Conservation (phyloP, 2,113 vertebrate genomes). For the Perccottus glenii region DNA sequence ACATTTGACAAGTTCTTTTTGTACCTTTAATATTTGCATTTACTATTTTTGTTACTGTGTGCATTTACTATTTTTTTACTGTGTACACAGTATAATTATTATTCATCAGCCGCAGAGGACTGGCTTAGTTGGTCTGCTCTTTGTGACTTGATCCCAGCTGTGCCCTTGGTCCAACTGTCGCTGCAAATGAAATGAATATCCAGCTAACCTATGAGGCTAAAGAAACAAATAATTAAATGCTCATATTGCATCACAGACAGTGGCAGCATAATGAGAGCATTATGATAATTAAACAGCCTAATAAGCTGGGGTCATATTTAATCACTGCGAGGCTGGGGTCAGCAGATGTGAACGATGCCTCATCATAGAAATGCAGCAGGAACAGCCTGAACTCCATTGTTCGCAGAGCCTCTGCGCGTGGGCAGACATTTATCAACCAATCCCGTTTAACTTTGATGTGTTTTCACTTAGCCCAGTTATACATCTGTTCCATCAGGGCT, state of each 20-base stretch:
- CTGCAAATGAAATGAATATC: conserved; percentile 20
- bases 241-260: conserved; percentile 7
- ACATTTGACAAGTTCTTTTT: no score
- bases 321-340: conserved; percentile 57
- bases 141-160: not conserved
- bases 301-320: conserved; percentile 61
- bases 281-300: conserved; percentile 70
- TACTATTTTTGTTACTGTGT: no score
- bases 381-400: conserved; percentile 1
- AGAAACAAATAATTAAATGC: conserved; percentile 52
- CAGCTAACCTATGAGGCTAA: conserved; percentile 35
- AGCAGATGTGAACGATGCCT: conserved; percentile 64
- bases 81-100: no score
- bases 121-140: not conserved
- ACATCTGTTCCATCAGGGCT: not conserved
- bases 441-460: not conserved
- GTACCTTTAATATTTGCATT: no score
- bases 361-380: conserved; percentile 37
- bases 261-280: conserved; percentile 54
- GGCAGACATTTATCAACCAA: not conserved
- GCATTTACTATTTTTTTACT: no score
- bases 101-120: not conserved
- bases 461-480: not conserved
- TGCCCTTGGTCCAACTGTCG: conserved; percentile 3
- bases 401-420: not conserved